Conservation (phyloP, 2,113 vertebrate species). For the Barnardius zonarius region DNA sequence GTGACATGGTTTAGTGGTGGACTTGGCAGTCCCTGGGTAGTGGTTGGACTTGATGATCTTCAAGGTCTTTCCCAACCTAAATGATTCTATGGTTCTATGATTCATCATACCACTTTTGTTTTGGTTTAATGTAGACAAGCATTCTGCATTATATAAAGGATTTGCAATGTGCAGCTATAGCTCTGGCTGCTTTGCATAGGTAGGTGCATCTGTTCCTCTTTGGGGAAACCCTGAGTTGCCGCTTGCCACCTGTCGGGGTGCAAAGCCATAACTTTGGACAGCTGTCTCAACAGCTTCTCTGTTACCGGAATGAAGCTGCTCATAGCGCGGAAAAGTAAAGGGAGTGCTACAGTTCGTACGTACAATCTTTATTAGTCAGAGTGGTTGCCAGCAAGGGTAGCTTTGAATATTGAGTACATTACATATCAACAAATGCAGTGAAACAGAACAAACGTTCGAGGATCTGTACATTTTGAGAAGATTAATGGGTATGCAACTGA, state of each 20-base stretch:
- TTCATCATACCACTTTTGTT: not conserved
- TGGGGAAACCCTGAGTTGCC: not conserved
- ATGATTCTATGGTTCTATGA: not conserved
- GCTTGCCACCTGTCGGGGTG: not conserved
- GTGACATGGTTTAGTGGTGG: not conserved
- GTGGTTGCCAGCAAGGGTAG: not conserved
- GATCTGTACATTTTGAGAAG: not conserved
- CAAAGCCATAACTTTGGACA: not conserved
- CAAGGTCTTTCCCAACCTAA: not conserved
- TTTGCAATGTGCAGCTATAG: not conserved
- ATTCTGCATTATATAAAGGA: not conserved
- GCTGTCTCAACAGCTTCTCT: not conserved
- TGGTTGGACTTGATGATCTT: not conserved
- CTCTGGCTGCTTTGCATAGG: not conserved
- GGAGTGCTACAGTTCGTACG: not conserved
- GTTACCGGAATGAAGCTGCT: not conserved
- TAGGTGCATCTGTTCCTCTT: not conserved
- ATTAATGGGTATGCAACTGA: not conserved
- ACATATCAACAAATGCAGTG: not conserved
- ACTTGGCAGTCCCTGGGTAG: not conserved
- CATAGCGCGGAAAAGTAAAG: not conserved
- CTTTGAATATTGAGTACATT: not conserved
- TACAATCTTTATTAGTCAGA: constrained; percentile 52
- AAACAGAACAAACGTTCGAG: not conserved
- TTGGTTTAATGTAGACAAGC: not conserved